Conservation (phyloP, 2,113 vertebrate genomes). For the Tyrannus savana region DNA sequence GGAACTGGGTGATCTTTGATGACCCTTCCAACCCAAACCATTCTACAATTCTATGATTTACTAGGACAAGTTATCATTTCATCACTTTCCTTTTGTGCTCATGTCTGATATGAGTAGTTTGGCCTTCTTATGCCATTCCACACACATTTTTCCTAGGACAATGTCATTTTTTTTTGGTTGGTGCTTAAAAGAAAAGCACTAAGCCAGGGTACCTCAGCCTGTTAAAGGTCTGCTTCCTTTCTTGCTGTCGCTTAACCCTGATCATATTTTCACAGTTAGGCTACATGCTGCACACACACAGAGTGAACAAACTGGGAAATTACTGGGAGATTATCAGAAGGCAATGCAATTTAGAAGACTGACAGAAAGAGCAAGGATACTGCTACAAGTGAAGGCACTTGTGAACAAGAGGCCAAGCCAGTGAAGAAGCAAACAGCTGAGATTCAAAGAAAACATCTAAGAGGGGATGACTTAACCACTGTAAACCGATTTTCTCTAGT, state of each 20-base stretch:
- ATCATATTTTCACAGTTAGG: not conserved
- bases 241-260: not conserved
- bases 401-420: not conserved
- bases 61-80: not conserved
- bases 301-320: not conserved
- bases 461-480: not conserved
- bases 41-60: not conserved
- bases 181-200: not conserved
- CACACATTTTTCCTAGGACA: not conserved
- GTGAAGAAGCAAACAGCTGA: not conserved
- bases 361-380: not conserved
- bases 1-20: not conserved
- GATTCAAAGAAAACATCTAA: not conserved
- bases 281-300: not conserved
- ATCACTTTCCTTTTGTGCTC: not conserved
- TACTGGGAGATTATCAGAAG: not conserved
- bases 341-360: not conserved
- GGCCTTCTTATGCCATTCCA: not conserved
- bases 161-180: not conserved
- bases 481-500: slow-evolving; percentile 29
- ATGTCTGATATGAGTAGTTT: not conserved
- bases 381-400: not conserved
- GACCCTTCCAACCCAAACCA: not conserved
- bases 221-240: not conserved
- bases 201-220: not conserved